These are phyloP conservation scores for Nymphalis urticae DNA, from an alignment of 2,888 invertebrate species.

Conservation along the genomic window DNA sequence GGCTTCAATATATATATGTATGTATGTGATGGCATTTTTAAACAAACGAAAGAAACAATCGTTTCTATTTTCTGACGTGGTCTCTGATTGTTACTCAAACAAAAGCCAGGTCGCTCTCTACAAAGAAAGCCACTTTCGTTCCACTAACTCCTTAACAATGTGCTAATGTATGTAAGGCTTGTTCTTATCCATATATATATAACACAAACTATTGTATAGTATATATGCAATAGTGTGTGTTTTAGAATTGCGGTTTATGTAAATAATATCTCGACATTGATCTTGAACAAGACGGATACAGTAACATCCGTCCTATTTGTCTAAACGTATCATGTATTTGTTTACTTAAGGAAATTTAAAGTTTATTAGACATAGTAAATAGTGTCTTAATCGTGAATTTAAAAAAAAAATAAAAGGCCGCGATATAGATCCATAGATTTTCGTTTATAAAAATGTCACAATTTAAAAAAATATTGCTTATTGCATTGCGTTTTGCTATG, in stretches of 20 bases:
- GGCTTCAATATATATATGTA: too few species aligned
- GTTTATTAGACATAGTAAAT: too few species aligned
- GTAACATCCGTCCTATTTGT: too few species aligned
- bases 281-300: too few species aligned
- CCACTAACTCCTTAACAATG: constrained; percentile 37
- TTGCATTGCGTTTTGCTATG: too few species aligned
- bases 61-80: constrained; percentile 22
- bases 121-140: constrained; percentile 46
- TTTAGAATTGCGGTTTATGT: neutral
- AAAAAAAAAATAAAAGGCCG: too few species aligned
- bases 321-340: too few species aligned
- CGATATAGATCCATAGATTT: too few species aligned
- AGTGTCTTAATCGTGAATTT: too few species aligned
- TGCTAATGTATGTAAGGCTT: constrained; percentile 23
- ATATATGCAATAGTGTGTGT: neutral
- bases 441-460: too few species aligned
- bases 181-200: constrained; percentile 2
- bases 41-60: constrained; percentile 28
- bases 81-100: constrained; percentile 44
- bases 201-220: neutral
- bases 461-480: too few species aligned
- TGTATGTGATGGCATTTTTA: constrained; percentile 33
- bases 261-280: neutral
- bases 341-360: too few species aligned
- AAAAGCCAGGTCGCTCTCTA: constrained; percentile 42